Base-by-base conservation (phyloP, 1,140 invertebrate genomes). In the Orius insidiosus region DNA sequence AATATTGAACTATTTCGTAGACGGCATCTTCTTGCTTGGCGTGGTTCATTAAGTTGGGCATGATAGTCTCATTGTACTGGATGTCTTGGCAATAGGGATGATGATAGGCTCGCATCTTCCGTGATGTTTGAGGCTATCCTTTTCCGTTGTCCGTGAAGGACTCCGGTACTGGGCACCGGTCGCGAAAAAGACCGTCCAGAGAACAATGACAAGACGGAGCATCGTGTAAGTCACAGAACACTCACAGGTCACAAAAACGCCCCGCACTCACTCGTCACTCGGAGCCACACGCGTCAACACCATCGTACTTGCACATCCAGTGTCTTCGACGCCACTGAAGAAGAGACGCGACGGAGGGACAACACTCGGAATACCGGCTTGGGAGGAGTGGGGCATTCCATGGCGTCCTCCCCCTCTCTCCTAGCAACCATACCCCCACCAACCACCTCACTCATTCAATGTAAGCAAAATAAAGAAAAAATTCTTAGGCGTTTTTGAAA, bases 11-110 rank as follows among this genome's bases (percentile, higher is more conserved):
- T 4, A 24, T 3, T 24, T 40, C 49, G 42, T 84, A 65, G 1
- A 84, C 90, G 13, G 94, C 95, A 55, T 97, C 92, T 55, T 95
- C 86, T 64, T 98, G 92, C 54, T 82, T 92, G 43, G 80, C 76
- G 56, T 98, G 94, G 45, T 85, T 80, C 51, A 97, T 66, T 30
- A 95, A 58, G 66, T 97, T 98, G 3, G 92, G 93, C 78, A 95
- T 89, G 47, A 95, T 93, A 1, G 93, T 98, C 63, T 81, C 71
- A 62, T 97, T 98, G 63, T 98, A 98, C 30, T 74, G 75, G 45
- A 97, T 84, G 56, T 93, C 81, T 62, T 79, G 78, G 66, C 94
- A 98, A 95, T 71, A 8, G 81, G 81, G 48, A 96, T 88, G 3
- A 79, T 89, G 49, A 97, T 94, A 2, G 80, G 79, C 60, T 96